phyloP scores from a whole-genome alignment of 2,113 vertebrate genomes.

The Chaetura pelagica region DNA sequence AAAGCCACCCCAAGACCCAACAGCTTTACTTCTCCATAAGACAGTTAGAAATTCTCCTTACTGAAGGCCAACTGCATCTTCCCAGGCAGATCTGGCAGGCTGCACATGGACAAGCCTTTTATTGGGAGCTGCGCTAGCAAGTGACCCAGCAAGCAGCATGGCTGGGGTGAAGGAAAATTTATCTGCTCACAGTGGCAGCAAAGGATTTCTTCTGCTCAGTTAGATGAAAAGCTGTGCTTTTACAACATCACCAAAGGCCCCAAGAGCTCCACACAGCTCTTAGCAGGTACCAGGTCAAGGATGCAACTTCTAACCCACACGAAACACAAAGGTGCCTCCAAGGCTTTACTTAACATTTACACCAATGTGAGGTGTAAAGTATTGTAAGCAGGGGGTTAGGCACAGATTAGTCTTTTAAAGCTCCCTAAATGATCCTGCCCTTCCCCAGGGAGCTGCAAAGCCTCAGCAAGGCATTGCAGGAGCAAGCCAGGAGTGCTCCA shows the following conservation, averaged over 20 bases:
- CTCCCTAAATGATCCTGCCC: neutral
- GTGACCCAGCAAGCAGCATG: accelerated
- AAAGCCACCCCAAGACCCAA: neutral
- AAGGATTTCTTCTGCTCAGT: neutral
- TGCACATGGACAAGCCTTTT: neutral
- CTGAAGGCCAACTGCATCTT: neutral
- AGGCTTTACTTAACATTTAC: neutral
- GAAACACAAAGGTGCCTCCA: neutral
- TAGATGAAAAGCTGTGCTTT: neutral
- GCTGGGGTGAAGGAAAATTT: neutral
- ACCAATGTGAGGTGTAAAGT: neutral
- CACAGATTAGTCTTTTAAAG: neutral
- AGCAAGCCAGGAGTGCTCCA: neutral
- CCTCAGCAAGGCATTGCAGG: neutral
- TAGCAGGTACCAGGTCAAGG: neutral
- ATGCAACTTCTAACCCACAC: neutral
- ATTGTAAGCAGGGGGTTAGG: neutral
- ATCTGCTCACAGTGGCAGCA: accelerated
- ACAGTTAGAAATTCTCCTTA: neutral
- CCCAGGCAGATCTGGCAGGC: neutral
- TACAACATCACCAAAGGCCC: neutral
- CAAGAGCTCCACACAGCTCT: neutral
- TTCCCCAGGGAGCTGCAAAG: neutral
- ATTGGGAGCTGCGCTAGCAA: neutral
- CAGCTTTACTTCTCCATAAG: neutral